These are phyloP conservation scores for Vanacampus margaritifer DNA, from an alignment of 2,113 vertebrate species.

Conservation along the genomic window DNA sequence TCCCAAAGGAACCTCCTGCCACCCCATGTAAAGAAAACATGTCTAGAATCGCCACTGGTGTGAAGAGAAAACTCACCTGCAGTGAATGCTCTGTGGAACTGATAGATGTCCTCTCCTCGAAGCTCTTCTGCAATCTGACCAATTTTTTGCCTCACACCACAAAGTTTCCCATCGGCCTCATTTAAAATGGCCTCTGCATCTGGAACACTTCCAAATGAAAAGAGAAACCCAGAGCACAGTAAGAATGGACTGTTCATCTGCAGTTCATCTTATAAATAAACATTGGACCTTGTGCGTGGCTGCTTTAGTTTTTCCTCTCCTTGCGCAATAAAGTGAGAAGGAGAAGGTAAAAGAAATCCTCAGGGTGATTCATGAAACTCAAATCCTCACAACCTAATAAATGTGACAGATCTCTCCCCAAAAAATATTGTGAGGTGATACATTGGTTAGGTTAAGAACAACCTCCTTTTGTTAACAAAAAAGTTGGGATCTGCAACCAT, in stretches of 20 bases:
- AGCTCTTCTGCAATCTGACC: constrained; percentile 88
- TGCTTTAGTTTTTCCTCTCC: background rate
- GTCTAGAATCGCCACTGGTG: no score
- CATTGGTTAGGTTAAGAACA: no score
- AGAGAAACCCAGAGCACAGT: background rate
- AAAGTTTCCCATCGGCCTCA: constrained; percentile 88
- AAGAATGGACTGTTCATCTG: background rate
- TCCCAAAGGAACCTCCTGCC: no score
- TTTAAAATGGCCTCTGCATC: constrained; percentile 80
- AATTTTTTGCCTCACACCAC: constrained; percentile 85
- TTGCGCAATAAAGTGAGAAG: background rate
- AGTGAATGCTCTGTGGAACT: constrained; percentile 92
- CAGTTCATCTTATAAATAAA: background rate
- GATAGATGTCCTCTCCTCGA: constrained; percentile 87
- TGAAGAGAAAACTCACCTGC: constrained; percentile 80
- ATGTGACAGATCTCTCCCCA: no score
- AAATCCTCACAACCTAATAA: no score
- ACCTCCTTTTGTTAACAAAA: no score
- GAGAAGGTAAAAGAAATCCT: background rate
- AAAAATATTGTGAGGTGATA: no score
- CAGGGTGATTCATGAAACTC: no score
- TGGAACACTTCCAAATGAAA: constrained; percentile 73
- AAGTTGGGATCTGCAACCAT: no score
- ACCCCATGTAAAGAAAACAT: no score
- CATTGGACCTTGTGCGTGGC: background rate